phyloP scores from a whole-genome alignment of 2,888 invertebrate species.

The Chrysomela aeneicollis region DNA sequence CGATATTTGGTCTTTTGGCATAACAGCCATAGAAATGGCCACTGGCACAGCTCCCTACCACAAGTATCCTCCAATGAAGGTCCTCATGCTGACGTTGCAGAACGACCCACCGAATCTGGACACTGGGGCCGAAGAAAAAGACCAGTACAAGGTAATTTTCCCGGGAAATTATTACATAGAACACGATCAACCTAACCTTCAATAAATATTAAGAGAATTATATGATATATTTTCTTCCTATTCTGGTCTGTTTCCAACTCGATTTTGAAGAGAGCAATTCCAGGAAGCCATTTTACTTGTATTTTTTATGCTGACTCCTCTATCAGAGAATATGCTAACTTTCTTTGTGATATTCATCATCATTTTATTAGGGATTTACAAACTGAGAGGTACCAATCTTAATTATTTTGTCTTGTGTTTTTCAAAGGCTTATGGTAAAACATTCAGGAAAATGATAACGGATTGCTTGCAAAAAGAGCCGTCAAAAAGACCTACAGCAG shows the following conservation, averaged over 20 bases:
- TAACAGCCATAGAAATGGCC: conserved; percentile 98
- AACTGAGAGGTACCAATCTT: too few relatives aligned
- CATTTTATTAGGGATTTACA: too few relatives aligned
- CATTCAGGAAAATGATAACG: conserved; percentile 94
- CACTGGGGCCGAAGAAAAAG: conserved; percentile 93
- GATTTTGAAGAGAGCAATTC: too few relatives aligned
- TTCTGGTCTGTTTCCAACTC: too few relatives aligned
- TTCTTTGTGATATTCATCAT: not conserved
- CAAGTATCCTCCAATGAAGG: conserved; percentile 99
- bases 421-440: conserved; percentile 88
- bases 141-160: conserved; percentile 82
- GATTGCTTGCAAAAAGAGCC: conserved; percentile 98
- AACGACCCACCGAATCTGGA: conserved; percentile 98
- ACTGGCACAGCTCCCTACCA: conserved; percentile 98
- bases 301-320: too few relatives aligned
- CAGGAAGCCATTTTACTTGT: too few relatives aligned
- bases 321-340: too few relatives aligned
- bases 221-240: too few relatives aligned
- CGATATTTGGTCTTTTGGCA: conserved; percentile 92
- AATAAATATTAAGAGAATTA: too few relatives aligned
- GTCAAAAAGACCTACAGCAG: conserved; percentile 91
- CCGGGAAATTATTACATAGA: not conserved
- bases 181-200: too few relatives aligned
- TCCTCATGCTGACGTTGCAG: conserved; percentile 96
- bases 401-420: conserved; percentile 26